Conservation (phyloP, 1,140 invertebrate genomes). For the Hyles vespertilio region DNA sequence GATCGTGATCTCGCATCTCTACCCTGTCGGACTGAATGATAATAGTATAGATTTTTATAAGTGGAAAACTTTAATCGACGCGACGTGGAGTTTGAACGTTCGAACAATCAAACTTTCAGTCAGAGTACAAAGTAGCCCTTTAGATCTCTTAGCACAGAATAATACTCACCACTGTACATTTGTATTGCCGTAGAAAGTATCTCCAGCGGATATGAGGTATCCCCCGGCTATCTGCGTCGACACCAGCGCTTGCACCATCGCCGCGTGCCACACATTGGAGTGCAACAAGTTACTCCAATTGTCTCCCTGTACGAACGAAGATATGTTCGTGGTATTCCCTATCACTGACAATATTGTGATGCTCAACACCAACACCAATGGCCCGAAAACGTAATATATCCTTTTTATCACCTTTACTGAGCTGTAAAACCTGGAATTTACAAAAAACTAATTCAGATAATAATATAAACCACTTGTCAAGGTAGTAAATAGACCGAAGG, state of each 20-base stretch:
- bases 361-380: slow-evolving; percentile 31
- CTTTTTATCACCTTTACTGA: slow-evolving; percentile 56
- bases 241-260: slow-evolving; percentile 76
- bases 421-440: slow-evolving; percentile 62
- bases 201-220: slow-evolving; percentile 76
- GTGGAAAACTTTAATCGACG: too few relatives aligned
- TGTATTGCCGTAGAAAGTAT: slow-evolving; percentile 75
- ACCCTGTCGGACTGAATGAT: too few relatives aligned
- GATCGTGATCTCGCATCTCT: too few relatives aligned
- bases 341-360: slow-evolving; percentile 26
- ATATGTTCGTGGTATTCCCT: slow-evolving; percentile 22
- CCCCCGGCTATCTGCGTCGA: slow-evolving; percentile 78
- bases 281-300: slow-evolving; percentile 36
- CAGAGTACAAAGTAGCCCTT: too few relatives aligned
- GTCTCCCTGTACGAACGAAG: slow-evolving; percentile 13
- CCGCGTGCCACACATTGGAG: slow-evolving; percentile 75
- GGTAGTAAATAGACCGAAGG: not conserved
- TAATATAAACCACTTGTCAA: not conserved
- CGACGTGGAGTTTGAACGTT: too few relatives aligned
- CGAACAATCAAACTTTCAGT: too few relatives aligned
- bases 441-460: not conserved
- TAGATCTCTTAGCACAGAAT: too few relatives aligned
- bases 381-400: slow-evolving; percentile 39
- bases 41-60: too few relatives aligned
- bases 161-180: slow-evolving; percentile 77